phyloP scores from a whole-genome alignment of 2,113 vertebrate species.

The Deroptyus accipitrinus region DNA sequence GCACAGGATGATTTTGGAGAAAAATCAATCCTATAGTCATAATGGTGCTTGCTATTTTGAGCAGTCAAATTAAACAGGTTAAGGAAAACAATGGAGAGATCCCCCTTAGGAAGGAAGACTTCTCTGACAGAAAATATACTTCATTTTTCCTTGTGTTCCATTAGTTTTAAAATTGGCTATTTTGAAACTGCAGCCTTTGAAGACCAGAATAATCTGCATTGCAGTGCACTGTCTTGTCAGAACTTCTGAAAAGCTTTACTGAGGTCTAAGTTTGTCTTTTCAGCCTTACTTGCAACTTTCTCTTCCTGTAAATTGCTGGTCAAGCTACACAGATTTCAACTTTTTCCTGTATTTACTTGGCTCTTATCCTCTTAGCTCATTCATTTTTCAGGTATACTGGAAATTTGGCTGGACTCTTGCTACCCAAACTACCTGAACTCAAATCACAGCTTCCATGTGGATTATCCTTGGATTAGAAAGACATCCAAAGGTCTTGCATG shows the following conservation, averaged over 20 bases:
- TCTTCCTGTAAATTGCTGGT: background rate
- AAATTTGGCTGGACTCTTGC: background rate
- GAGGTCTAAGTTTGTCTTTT: background rate
- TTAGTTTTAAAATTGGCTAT: background rate
- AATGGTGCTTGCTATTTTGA: background rate
- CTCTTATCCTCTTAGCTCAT: background rate
- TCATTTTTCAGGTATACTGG: background rate
- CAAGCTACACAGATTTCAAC: background rate
- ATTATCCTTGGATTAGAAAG: background rate
- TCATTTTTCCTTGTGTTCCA: background rate
- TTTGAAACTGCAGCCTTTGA: background rate
- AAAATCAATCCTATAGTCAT: background rate
- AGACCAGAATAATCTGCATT: background rate
- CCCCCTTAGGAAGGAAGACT: background rate
- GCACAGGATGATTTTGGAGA: background rate
- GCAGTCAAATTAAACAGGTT: background rate
- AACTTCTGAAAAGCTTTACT: background rate
- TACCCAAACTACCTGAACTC: background rate
- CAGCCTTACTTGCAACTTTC: background rate
- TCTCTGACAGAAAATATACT: background rate
- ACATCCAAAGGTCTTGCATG: background rate
- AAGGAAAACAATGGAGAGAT: background rate
- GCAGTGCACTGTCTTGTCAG: background rate
- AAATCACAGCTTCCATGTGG: background rate
- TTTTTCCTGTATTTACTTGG: background rate